phyloP scores from a whole-genome alignment of 2,113 vertebrate species.

The Oxygymnocypris stewartii region DNA sequence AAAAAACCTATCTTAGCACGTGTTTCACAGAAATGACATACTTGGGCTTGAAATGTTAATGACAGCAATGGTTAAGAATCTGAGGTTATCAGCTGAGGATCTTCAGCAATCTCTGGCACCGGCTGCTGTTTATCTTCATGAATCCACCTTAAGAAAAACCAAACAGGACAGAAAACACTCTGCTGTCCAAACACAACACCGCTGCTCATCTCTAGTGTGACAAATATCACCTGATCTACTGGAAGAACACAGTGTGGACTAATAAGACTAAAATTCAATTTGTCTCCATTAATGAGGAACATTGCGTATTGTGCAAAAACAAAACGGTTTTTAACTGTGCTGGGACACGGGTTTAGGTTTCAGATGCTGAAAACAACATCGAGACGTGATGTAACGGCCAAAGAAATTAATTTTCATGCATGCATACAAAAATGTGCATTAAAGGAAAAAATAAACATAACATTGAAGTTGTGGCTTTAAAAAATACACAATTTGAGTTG shows the following conservation, averaged over 20 bases:
- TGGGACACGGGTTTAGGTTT: background rate
- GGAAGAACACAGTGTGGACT: background rate
- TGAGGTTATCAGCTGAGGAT: background rate
- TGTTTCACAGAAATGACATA: background rate
- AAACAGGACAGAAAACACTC: background rate
- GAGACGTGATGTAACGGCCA: background rate
- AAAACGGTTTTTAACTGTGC: background rate
- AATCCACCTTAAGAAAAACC: background rate
- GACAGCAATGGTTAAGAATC: background rate
- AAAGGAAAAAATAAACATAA: background rate
- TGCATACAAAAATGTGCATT: background rate
- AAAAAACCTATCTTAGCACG: background rate
- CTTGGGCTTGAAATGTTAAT: background rate
- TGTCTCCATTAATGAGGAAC: background rate
- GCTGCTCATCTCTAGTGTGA: background rate
- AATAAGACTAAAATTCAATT: background rate
- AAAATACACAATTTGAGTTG: background rate
- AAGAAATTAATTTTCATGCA: background rate
- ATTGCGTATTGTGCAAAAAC: background rate
- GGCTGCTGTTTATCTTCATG: background rate
- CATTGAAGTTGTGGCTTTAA: background rate
- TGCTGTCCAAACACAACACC: background rate
- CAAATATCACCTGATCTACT: background rate
- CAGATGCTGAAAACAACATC: background rate
- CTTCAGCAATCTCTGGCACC: background rate